Conservation (phyloP, 2,888 invertebrate genomes). For the Hesperia comma region DNA sequence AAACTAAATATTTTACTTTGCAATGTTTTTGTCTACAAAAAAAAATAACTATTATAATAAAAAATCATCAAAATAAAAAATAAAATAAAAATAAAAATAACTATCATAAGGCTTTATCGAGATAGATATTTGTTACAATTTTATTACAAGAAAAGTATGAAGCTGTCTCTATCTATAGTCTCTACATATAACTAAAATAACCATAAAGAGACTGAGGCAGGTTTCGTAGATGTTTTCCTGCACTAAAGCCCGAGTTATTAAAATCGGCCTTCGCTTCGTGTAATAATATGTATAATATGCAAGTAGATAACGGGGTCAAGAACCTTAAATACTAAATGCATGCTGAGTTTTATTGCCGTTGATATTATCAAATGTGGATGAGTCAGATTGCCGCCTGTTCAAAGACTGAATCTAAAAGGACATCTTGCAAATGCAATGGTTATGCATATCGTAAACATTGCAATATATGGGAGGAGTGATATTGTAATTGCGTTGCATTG, state of each 20-base stretch:
- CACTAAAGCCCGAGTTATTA: neutral
- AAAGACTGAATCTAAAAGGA: constrained; percentile 25
- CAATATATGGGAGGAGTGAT: neutral
- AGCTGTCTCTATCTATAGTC: too few species aligned
- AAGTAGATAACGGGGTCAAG: constrained; percentile 18
- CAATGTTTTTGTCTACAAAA: too few species aligned
- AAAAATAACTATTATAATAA: too few species aligned
- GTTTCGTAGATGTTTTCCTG: neutral
- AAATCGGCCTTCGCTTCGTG: constrained; percentile 10
- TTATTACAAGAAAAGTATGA: too few species aligned
- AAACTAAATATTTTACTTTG: too few species aligned
- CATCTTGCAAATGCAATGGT: constrained; percentile 23
- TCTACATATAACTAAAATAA: too few species aligned
- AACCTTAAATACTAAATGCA: constrained; percentile 22
- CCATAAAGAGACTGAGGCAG: neutral
- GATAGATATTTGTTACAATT: too few species aligned
- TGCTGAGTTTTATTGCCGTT: constrained; percentile 25
- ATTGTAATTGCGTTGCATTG: neutral
- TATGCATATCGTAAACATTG: constrained; percentile 2
- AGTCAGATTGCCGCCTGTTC: constrained; percentile 22
- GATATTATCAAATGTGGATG: constrained; percentile 29
- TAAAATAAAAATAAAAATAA: too few species aligned
- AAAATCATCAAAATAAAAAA: too few species aligned
- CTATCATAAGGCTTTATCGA: too few species aligned
- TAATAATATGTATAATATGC: constrained; percentile 4